Conservation (phyloP, 1,140 invertebrate genomes). For the Saccostrea cuccullata region DNA sequence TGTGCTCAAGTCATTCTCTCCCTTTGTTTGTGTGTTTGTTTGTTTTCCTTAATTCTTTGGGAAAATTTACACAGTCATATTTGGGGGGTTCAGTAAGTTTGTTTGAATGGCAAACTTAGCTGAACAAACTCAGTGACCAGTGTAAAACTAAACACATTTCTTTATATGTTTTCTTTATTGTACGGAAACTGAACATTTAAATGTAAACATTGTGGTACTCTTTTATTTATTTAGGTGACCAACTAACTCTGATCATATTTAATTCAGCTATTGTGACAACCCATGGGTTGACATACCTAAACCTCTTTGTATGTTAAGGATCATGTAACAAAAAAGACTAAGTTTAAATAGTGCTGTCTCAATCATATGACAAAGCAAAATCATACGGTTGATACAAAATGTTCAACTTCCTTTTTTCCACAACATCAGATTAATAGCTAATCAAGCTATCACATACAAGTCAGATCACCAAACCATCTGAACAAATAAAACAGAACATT, state of each 20-base stretch:
- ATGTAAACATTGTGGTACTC: slow-evolving; percentile 27
- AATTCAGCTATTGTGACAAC: neutral
- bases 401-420: neutral
- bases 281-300: neutral
- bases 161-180: neutral
- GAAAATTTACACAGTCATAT: neutral
- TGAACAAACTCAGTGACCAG: slow-evolving; percentile 8
- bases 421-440: neutral
- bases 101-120: neutral
- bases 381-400: neutral
- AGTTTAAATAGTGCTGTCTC: neutral
- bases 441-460: neutral
- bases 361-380: neutral
- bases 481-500: slow-evolving; percentile 11
- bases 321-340: neutral
- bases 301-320: neutral
- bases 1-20: neutral
- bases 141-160: neutral
- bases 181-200: neutral
- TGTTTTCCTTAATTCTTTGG: neutral
- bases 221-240: slow-evolving; percentile 3
- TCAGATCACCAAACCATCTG: neutral
- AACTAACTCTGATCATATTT: neutral
- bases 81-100: neutral
- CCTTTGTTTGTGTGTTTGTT: slow-evolving; percentile 15